These are phyloP conservation scores for Calliphora vomitoria DNA, from an alignment of 2,888 invertebrate genomes.

Conservation along the genomic window DNA sequence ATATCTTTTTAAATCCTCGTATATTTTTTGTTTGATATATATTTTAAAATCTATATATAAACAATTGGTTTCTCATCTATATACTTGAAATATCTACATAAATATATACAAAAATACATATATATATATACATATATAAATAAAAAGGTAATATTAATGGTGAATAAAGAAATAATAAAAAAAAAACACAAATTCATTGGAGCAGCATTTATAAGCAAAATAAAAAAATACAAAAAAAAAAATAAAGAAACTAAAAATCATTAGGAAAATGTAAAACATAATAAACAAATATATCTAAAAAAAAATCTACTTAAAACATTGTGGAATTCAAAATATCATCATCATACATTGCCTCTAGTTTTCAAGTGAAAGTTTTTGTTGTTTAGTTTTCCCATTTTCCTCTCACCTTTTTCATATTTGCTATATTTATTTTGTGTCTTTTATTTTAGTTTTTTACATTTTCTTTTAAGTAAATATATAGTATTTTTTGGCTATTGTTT, in stretches of 20 bases:
- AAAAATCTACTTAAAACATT: conserved; percentile 29
- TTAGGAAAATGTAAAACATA: conserved; percentile 20
- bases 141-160: conserved; percentile 55
- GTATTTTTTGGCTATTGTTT: neutral
- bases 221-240: neutral
- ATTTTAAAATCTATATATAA: conserved; percentile 29
- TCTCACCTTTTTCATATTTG: neutral
- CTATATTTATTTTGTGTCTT: conserved; percentile 7
- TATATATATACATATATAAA: conserved; percentile 26
- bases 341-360: conserved; percentile 22
- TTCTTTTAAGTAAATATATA: conserved; percentile 6
- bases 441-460: conserved; percentile 12
- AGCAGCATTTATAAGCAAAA: conserved; percentile 2
- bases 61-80: conserved; percentile 26
- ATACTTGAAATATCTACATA: conserved; percentile 39
- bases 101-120: conserved; percentile 51
- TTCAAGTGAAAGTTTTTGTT: conserved; percentile 59
- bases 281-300: neutral
- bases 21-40: conserved; percentile 17
- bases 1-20: no score
- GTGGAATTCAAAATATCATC: conserved; percentile 39
- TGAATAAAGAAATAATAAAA: conserved; percentile 55
- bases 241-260: neutral
- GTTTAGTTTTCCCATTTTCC: conserved; percentile 47
- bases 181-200: neutral